These are phyloP conservation scores for Mythimna albipuncta DNA, from an alignment of 2,888 invertebrate species.

Conservation along the genomic window DNA sequence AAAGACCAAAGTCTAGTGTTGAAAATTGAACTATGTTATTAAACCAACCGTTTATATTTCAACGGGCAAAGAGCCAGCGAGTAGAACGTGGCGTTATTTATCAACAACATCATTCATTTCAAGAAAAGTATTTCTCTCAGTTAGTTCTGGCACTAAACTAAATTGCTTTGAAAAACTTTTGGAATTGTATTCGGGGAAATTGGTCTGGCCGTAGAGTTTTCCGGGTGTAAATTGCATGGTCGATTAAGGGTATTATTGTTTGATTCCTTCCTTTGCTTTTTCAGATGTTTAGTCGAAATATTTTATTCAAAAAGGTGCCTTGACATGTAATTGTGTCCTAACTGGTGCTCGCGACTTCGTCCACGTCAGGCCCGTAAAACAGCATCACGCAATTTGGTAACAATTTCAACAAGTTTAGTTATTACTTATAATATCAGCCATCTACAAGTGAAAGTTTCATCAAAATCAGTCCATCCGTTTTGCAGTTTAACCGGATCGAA, in stretches of 20 bases:
- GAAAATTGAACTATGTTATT: constrained; percentile 15
- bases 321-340: too few species aligned
- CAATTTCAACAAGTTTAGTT: too few species aligned
- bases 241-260: not conserved
- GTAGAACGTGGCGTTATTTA: constrained; percentile 30
- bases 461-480: too few species aligned
- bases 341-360: too few species aligned
- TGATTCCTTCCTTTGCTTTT: not conserved
- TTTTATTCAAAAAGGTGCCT: too few species aligned
- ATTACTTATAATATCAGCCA: too few species aligned
- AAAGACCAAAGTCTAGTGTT: not conserved
- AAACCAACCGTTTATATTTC: constrained; percentile 17
- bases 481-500: too few species aligned
- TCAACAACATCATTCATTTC: constrained; percentile 52
- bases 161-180: constrained; percentile 50
- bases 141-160: constrained; percentile 53
- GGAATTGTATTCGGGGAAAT: constrained; percentile 33
- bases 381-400: too few species aligned
- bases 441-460: too few species aligned
- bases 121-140: constrained; percentile 41
- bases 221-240: constrained; percentile 12
- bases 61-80: constrained; percentile 39
- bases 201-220: not conserved
- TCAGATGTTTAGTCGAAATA: not conserved
- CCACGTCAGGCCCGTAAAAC: too few species aligned